Conservation (phyloP, 1,140 invertebrate genomes). For the Drosophila tristis region DNA sequence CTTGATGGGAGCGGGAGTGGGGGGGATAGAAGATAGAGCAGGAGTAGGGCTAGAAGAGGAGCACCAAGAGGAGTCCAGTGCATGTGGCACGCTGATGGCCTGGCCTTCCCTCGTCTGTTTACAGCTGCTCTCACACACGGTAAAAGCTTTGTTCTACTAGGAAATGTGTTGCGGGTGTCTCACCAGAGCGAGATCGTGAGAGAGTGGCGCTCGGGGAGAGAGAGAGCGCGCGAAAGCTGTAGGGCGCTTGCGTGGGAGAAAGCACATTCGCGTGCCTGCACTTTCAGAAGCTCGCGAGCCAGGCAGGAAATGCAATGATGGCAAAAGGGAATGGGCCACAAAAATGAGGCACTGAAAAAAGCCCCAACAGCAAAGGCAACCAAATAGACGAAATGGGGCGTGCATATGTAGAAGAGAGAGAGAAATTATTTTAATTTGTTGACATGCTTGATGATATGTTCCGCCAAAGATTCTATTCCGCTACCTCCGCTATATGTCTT, state of each 20-base stretch:
- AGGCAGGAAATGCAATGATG: conserved; percentile 63
- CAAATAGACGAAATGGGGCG: conserved; percentile 33
- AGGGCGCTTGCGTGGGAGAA: conserved; percentile 68
- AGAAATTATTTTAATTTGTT: conserved; percentile 45
- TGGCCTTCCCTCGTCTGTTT: conserved; percentile 56
- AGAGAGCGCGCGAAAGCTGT: conserved; percentile 6
- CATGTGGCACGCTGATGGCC: conserved; percentile 29
- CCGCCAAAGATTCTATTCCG: conserved; percentile 20
- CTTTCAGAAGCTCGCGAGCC: conserved; percentile 37
- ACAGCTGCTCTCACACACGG: conserved; percentile 62
- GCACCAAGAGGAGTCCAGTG: conserved; percentile 19
- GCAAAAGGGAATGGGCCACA: conserved; percentile 23
- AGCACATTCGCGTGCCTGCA: conserved; percentile 40
- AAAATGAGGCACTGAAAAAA: conserved; percentile 17
- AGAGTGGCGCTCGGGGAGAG: not conserved
- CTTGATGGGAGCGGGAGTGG: conserved; percentile 10
- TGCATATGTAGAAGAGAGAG: conserved; percentile 33
- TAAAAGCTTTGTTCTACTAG: conserved; percentile 68
- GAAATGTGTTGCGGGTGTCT: conserved; percentile 74
- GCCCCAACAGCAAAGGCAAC: conserved; percentile 12
- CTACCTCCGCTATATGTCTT: conserved; percentile 6
- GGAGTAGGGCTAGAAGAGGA: conserved; percentile 9
- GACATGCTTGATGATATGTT: conserved; percentile 25
- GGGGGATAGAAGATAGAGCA: conserved; percentile 10
- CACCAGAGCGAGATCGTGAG: conserved; percentile 6